Evolutionary conservation across 2,113 vertebrate species (phyloP), one percentile per base, ranked within the genome.

Genomic region (Rallus limicola): DNA sequence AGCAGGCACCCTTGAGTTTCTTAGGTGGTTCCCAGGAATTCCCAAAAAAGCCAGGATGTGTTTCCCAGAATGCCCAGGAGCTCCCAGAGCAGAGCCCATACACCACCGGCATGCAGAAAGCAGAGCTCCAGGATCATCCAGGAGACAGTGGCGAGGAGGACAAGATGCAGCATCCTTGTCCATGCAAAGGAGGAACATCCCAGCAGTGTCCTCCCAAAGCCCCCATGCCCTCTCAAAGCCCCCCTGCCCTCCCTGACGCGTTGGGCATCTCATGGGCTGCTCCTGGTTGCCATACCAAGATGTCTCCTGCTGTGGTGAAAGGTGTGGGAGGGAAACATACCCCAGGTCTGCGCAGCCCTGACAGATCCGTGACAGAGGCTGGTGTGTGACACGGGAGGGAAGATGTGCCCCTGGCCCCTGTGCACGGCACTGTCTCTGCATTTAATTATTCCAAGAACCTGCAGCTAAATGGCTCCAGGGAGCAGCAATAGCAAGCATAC

Each of bases 161-260:
- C 17, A 19, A 46, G 44, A 19, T 15, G 8, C 44, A 46, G 44
- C 44, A 18, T 46, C 44, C 17, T 46, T 46, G 44, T 46, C 44
- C 44, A 46, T 46, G 44, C 44, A 46, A 46, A 46, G 17, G 17
- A 46, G 44, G 44, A 46, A 18, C 44, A 46, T 46, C 44, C 44
- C 44, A 46, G 44, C 44, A 46, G 44, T 46, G 17, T 17, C 44
- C 44, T 46, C 44, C 44, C 44, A 42, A 42, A 42, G 42, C 15
- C 42, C 42, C 42, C 13, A 13, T 42, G 42, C 14, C 42, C 42
- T 42, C 42, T 13, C 42, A 42, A 42, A 42, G 33, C 26, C 18
- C 4, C 10, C 5, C 4, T 9, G 13, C 31, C 15, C 12, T 63
- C 40, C 15, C 1, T 53, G 38, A 10, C 5, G 3, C 10, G 24